Evolutionary conservation across 2,888 invertebrate species (phyloP).

Genomic region (Laspeyria flexula): DNA sequence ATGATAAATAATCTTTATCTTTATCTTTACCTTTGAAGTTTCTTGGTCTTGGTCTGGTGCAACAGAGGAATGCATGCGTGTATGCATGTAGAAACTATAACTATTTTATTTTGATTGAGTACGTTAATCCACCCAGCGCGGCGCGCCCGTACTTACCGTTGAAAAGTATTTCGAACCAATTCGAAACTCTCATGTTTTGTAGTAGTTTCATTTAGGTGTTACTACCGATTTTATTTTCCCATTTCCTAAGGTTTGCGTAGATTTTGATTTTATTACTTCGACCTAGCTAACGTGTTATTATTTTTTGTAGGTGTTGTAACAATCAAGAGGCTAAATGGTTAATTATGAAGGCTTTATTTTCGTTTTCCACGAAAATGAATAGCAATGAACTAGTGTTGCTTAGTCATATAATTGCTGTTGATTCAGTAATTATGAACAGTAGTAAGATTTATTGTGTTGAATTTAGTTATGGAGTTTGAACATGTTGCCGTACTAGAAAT

Average conservation of each 20-base stretch:
- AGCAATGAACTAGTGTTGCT: neutral
- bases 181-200: constrained; percentile 28
- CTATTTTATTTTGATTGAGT: too few relatives aligned
- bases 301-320: neutral
- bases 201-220: constrained; percentile 10
- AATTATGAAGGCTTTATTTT: neutral
- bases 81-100: too few relatives aligned
- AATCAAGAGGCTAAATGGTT: neutral
- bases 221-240: neutral
- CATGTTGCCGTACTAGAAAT: too few relatives aligned
- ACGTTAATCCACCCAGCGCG: too few relatives aligned
- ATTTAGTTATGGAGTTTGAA: neutral
- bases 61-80: too few relatives aligned
- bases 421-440: too few relatives aligned
- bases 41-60: too few relatives aligned
- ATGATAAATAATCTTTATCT: too few relatives aligned
- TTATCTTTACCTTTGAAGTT: too few relatives aligned
- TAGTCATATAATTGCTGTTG: neutral
- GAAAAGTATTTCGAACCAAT: too few relatives aligned
- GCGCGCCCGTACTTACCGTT: too few relatives aligned
- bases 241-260: neutral
- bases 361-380: neutral
- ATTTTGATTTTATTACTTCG: neutral
- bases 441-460: too few relatives aligned
- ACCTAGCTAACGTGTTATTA: neutral